Conservation (phyloP, 2,797 vertebrate genomes). For the Mus caroli region DNA sequence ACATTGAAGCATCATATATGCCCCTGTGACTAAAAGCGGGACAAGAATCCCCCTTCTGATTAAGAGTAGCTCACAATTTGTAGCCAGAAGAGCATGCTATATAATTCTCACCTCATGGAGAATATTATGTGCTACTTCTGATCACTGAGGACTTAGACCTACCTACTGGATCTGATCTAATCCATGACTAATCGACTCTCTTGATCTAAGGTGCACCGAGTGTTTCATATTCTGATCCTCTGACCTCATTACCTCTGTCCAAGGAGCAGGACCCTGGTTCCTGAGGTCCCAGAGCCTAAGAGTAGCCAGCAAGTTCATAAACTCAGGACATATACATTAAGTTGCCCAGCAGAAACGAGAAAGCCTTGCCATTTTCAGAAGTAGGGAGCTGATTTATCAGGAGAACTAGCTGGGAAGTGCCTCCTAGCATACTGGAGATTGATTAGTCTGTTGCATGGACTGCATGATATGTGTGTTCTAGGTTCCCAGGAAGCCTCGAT, state of each 20-base stretch:
- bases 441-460: too few species aligned
- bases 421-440: too few species aligned
- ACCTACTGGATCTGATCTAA: not conserved
- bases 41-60: too few species aligned
- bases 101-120: not conserved
- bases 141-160: not conserved
- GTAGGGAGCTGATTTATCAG: not conserved
- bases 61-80: not conserved
- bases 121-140: not conserved
- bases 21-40: not conserved
- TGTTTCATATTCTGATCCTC: not conserved
- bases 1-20: not conserved
- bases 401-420: not conserved
- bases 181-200: not conserved
- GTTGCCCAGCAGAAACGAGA: not conserved
- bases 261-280: not conserved
- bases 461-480: too few species aligned
- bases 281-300: not conserved
- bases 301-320: not conserved
- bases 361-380: not conserved
- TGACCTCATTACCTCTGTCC: not conserved
- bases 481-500: too few species aligned
- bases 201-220: not conserved
- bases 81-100: not conserved
- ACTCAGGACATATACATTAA: not conserved